These are phyloP conservation scores for Cheilosia vulpina DNA, from an alignment of 2,888 invertebrate genomes.

Conservation along the genomic window DNA sequence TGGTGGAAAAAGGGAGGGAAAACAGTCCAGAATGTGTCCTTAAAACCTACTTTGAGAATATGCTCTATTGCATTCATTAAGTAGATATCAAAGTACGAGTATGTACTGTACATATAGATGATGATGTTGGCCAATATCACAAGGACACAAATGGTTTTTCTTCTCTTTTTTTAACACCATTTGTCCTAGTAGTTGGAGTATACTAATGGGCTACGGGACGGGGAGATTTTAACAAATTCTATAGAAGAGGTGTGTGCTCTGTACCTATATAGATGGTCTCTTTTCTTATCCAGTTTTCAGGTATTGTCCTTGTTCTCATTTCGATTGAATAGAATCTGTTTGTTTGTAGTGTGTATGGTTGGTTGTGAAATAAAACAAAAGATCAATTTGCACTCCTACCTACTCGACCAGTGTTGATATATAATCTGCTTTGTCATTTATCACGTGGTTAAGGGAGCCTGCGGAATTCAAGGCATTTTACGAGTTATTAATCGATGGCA, in stretches of 20 bases:
- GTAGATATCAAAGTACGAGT: slow-evolving; percentile 46
- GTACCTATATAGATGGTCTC: slow-evolving; percentile 35
- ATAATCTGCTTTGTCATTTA: slow-evolving; percentile 42
- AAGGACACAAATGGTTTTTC: slow-evolving; percentile 54
- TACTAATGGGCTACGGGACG: slow-evolving; percentile 53
- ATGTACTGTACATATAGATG: slow-evolving; percentile 14
- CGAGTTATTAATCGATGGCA: slow-evolving; percentile 41
- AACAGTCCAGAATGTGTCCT: slow-evolving; percentile 60
- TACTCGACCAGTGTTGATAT: slow-evolving; percentile 3
- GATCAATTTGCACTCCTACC: slow-evolving; percentile 39
- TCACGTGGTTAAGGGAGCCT: slow-evolving; percentile 34
- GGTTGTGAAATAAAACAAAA: background rate
- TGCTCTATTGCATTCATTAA: slow-evolving; percentile 70
- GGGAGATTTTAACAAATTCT: slow-evolving; percentile 68
- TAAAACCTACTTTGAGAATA: slow-evolving; percentile 69
- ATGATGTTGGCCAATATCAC: slow-evolving; percentile 72
- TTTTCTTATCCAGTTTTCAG: slow-evolving; percentile 19
- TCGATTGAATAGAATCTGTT: slow-evolving; percentile 58
- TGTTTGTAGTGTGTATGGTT: slow-evolving; percentile 4
- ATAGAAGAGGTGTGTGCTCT: slow-evolving; percentile 48
- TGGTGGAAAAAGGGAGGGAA: background rate
- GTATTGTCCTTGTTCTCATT: slow-evolving; percentile 70
- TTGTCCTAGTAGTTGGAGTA: slow-evolving; percentile 43
- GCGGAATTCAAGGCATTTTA: slow-evolving; percentile 37
- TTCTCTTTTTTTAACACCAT: slow-evolving; percentile 32